These are phyloP conservation scores for Scyliorhinus canicula DNA, from an alignment of 2,797 vertebrate genomes.

Conservation along the genomic window DNA sequence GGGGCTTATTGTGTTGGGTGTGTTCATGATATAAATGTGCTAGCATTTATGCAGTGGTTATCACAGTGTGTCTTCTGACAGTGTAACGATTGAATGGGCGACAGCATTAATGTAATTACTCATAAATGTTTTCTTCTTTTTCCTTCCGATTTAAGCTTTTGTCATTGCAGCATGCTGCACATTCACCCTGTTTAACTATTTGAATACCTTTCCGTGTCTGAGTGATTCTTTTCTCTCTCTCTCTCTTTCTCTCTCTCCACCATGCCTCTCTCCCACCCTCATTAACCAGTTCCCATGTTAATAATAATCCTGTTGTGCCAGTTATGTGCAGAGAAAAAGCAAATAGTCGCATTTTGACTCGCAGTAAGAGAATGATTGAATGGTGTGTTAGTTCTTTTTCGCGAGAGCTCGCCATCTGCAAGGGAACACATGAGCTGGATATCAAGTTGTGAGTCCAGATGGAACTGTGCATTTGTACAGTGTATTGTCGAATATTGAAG, in stretches of 20 bases:
- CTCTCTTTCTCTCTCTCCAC: background rate
- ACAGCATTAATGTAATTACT: background rate
- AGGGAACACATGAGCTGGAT: background rate
- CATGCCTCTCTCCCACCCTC: background rate
- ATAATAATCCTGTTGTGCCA: background rate
- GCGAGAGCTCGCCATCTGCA: background rate
- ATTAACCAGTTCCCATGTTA: background rate
- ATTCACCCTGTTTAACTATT: conserved; percentile 2
- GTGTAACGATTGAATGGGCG: background rate
- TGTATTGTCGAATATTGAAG: background rate
- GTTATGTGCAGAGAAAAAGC: background rate
- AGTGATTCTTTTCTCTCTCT: background rate
- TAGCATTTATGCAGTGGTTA: background rate
- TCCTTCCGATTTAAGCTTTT: background rate
- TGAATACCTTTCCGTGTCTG: background rate
- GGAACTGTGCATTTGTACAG: background rate
- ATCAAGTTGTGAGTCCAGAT: background rate
- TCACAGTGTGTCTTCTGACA: background rate
- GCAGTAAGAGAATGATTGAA: background rate
- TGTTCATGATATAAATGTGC: background rate
- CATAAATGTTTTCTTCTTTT: background rate
- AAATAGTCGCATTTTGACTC: background rate
- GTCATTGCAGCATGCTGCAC: background rate
- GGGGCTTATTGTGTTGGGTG: background rate
- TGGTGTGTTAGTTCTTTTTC: background rate